Evolutionary conservation across 2,113 vertebrate species (phyloP), one percentile per base, ranked within the genome.

Genomic region (Saguinus midas): DNA sequence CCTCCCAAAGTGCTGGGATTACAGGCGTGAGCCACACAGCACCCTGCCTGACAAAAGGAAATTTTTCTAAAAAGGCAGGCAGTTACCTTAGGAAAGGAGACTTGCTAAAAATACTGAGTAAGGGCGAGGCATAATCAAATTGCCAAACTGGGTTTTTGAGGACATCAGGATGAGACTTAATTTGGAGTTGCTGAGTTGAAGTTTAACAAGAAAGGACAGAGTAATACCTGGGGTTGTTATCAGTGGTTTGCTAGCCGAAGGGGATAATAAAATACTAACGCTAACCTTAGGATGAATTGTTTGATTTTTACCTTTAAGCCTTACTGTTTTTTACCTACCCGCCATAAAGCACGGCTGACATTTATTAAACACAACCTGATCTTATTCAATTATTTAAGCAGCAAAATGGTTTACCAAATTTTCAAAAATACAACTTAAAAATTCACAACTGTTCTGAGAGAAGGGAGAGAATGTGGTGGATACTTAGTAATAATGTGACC

Each of bases 301-400:
- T 90, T 70, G 55, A 55, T 86, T 96, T 96, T 92, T 86, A 57
- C 72, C 75, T 91, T 70, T 68, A 79, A 82, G n/a, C 43, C 17
- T 35, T 52, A 66, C 8, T 73, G 3, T 40, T 89, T 32, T 86
- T 29, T 32, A 93, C 2, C 27, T 64, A 95, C 45, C 7, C 29
- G 82, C 13, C 48, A 73, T 72, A 75, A 91, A 91, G 20, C 20
- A 87, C 37, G 76, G 43, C 25, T 94, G 87, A 40, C 32, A 81
- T 29, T n/a, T 82, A 48, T 55, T 70, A 57, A 76, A 66, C 58
- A 95, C 75, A 93, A 55, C 11, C 2, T 57, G 14, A 85, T 45
- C 12, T 43, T 85, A 68, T 50, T 87, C 45, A 29, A 48, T 70
- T 87, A 89, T 83, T 72, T 84, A 82, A 83, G 70, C 45, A 80